Percentiles rank a stretch among this genome's conserved stretches.
Evolutionary conservation across 1,140 invertebrate species (phyloP).

Genomic region (Diplogasteroides magnus): DNA sequence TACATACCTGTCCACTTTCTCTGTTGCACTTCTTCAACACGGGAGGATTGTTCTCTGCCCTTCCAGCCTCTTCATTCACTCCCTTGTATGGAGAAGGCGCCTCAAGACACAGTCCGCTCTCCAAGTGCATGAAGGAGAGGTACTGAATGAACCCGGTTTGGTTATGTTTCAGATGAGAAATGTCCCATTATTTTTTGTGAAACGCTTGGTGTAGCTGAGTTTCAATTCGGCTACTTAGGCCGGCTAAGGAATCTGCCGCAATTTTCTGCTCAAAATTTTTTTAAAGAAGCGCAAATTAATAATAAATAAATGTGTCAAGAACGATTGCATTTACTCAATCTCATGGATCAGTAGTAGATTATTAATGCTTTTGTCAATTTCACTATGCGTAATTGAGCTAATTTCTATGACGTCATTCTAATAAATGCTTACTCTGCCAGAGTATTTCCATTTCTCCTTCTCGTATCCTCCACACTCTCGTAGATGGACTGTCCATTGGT

Average conservation of each 20-base stretch:
- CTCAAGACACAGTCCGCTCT: slow-evolving; percentile 28
- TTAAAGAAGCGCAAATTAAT: slow-evolving; percentile 5
- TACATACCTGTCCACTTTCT: slow-evolving; percentile 13
- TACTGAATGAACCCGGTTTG: slow-evolving; percentile 22
- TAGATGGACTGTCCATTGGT: slow-evolving; percentile 32
- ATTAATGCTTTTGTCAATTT: no score
- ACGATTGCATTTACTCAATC: no score
- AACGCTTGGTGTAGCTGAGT: background rate
- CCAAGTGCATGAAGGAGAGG: slow-evolving; percentile 16
- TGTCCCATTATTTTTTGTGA: background rate
- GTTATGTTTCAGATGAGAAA: background rate
- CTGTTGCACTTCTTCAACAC: slow-evolving; percentile 10
- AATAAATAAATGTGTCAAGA: no score
- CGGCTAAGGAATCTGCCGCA: no score
- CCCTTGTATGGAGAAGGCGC: no score
- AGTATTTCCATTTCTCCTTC: slow-evolving; percentile 31
- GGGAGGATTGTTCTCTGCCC: slow-evolving; percentile 15
- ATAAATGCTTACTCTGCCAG: slow-evolving; percentile 19
- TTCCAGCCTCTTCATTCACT: slow-evolving; percentile 1
- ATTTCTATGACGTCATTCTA: slow-evolving; percentile 2
- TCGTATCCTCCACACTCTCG: slow-evolving; percentile 35
- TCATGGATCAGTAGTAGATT: no score
- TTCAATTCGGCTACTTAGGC: background rate
- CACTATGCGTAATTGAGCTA: background rate
- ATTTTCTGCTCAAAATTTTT: background rate